These are phyloP conservation scores for Drosophila nr. perissopoda DNA, from an alignment of 2,888 invertebrate genomes.

Conservation along the genomic window DNA sequence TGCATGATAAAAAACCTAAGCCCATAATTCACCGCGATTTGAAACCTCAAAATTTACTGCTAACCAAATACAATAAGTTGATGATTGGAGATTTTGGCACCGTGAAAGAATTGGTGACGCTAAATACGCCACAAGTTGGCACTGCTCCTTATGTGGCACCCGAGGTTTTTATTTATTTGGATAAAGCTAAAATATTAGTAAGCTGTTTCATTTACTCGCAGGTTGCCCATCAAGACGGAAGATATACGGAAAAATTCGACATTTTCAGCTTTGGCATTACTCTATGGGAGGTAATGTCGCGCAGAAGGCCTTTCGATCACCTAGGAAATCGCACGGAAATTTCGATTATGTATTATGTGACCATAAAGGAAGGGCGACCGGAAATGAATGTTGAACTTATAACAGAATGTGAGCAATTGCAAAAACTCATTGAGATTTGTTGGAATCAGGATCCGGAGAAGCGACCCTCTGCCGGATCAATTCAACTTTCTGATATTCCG, in stretches of 20 bases:
- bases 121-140: neutral
- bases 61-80: neutral
- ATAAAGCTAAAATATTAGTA: too few species aligned
- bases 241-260: neutral
- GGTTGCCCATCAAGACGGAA: neutral
- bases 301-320: neutral
- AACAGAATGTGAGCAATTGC: neutral
- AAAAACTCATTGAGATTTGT: neutral
- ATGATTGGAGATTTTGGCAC: neutral
- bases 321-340: too few species aligned
- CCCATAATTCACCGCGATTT: slow-evolving; percentile 19
- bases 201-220: neutral
- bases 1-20: slow-evolving; percentile 12
- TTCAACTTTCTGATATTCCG: neutral
- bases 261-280: neutral
- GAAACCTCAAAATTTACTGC: slow-evolving; percentile 5
- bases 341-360: too few species aligned
- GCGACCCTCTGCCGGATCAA: neutral
- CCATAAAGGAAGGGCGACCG: neutral
- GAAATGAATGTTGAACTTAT: neutral
- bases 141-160: neutral
- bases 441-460: neutral
- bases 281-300: neutral
- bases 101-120: neutral
- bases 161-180: neutral